Evolutionary conservation across 2,888 invertebrate genomes (phyloP), one percentile per base, ranked within the genome.

Genomic region (Heteromurus nitidus): DNA sequence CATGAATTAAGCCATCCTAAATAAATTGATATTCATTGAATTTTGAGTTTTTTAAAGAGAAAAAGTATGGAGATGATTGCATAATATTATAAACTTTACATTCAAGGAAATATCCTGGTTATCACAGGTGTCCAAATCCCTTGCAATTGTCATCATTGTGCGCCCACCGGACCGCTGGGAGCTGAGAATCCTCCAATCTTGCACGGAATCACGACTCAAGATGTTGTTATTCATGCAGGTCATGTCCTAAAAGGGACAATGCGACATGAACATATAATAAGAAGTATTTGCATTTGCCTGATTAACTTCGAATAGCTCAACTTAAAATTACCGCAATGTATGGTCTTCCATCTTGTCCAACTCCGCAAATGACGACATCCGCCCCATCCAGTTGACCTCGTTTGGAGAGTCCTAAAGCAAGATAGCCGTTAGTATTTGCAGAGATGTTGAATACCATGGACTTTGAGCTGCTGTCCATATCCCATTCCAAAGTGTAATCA

Each of bases 311-410:
- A n/a, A n/a, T n/a, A n/a, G n/a, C n/a, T n/a, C n/a, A 50, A n/a
- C 18, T 50, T 3, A 50, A 58, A 30, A 30, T 44, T 65, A 65
- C 70, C 7, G 11, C 5, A 30, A 79, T 47, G 50, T 79, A 79
- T 0, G 70, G 30, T 1, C 24, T 58, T 53, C 79, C 79, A 58
- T 65, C 62, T 1, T 18, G 13, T 0, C 13, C 16, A 28, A 79
- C 26, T 55, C 79, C 79, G 31, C 64, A 70, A 3, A 72, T 58
- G 11, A 79, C 65, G 9, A 79, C 44, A 58, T 79, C 79, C 1
- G 72, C 62, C 20, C 79, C 79, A 20, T 30, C 18, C 42, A 79
- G 47, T 20, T 24, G 69, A 3, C 72, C 72, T 30, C 60, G 28
- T 1, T 55, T 30, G 0, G 79, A 72, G 16, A 79, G 18, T 11